These are phyloP conservation scores for Parotocinclus haroldoi DNA, from an alignment of 2,797 vertebrate species.

Conservation along the genomic window DNA sequence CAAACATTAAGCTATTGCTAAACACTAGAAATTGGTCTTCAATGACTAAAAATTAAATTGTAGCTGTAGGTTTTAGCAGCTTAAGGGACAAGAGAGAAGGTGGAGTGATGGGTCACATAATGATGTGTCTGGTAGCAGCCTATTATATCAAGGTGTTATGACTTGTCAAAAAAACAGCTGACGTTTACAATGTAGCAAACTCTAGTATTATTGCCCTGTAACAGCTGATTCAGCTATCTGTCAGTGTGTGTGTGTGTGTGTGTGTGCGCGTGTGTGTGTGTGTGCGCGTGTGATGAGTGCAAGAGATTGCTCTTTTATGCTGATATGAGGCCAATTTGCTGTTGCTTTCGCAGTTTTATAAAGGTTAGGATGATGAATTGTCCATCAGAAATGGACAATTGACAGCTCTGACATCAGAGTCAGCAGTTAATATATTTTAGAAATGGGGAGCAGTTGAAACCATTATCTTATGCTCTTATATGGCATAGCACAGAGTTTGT, in stretches of 20 bases:
- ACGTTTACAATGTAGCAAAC: conserved; percentile 23
- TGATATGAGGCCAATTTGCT: conserved; percentile 33
- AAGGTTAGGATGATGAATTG: background rate
- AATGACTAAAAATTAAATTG: background rate
- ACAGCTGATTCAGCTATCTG: conserved; percentile 36
- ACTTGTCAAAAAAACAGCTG: conserved; percentile 38
- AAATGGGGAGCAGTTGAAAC: too few species aligned
- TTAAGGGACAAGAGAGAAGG: background rate
- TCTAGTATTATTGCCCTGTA: conserved; percentile 31
- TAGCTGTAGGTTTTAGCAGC: background rate
- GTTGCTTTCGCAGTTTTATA: conserved; percentile 22
- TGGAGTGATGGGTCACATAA: conserved; percentile 17
- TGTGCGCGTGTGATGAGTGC: background rate
- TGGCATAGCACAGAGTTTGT: too few species aligned
- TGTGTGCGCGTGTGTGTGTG: background rate
- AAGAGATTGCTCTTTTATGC: conserved; percentile 28
- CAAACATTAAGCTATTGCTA: background rate
- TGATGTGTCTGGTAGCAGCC: conserved; percentile 26
- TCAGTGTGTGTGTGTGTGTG: background rate
- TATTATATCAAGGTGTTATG: conserved; percentile 20
- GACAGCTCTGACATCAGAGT: too few species aligned
- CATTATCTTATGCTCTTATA: too few species aligned
- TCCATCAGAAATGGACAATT: too few species aligned
- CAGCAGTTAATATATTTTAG: too few species aligned
- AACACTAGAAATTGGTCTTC: background rate